Percentiles rank a stretch among this genome's conserved stretches.
Evolutionary conservation across 2,888 invertebrate species (phyloP).

Genomic region (Acanthococcus lagerstroemiae): DNA sequence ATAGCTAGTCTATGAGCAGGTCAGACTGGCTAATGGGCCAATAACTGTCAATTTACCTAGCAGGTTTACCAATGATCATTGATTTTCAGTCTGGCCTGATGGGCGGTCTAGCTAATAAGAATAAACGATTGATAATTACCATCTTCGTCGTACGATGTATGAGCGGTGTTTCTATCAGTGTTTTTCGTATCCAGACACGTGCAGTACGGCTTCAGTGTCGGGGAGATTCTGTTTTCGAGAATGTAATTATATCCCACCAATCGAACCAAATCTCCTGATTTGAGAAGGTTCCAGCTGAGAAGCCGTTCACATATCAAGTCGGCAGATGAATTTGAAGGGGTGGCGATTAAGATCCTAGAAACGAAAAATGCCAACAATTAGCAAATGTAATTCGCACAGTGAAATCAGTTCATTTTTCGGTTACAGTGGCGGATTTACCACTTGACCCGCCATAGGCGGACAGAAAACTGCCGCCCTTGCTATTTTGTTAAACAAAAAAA

Average conservation of each 20-base stretch:
- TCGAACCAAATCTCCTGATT: conserved; percentile 7
- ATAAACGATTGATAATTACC: background rate
- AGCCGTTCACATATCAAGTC: conserved; percentile 24
- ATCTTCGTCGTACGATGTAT: conserved; percentile 6
- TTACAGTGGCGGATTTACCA: no score
- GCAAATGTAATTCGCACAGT: no score
- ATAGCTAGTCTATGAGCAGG: no score
- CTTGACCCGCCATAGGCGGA: no score
- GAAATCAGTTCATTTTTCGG: no score
- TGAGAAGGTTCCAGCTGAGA: conserved; percentile 9
- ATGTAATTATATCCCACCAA: conserved; percentile 23
- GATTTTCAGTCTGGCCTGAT: no score
- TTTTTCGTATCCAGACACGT: conserved; percentile 7
- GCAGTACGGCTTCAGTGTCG: conserved; percentile 52
- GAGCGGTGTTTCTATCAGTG: background rate
- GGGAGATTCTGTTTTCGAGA: conserved; percentile 51
- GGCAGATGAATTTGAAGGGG: conserved; percentile 24
- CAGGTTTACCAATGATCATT: no score
- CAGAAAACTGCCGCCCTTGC: no score
- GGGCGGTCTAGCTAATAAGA: no score
- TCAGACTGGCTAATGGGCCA: no score
- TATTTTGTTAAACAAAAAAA: no score
- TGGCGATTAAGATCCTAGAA: conserved; percentile 19
- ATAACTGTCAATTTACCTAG: no score
- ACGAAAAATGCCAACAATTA: background rate